Base-by-base conservation (phyloP, 1,140 invertebrate genomes). In the Papilio glaucus region DNA sequence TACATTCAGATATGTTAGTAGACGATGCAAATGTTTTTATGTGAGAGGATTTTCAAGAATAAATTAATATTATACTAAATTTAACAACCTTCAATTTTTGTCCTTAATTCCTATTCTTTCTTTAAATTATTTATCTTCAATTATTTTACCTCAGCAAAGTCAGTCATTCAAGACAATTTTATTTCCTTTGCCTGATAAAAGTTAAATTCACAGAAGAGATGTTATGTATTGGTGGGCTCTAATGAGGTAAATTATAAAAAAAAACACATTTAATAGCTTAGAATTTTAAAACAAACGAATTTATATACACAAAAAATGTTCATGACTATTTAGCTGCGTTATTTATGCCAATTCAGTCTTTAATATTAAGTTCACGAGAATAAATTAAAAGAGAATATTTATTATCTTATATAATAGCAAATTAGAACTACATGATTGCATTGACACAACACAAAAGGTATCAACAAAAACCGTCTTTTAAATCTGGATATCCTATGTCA, bases 381-480 rank as follows among this genome's bases (percentile, higher is more conserved):
- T 75, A 73, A 74, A 78, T 68, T 73, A 71, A 75, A 61, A 65
- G 38, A 62, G 7, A 39, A 41, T 21, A 21, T 65, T 38, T 21
- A 38, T 18, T 10, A 75, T 45, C 38, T 8, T 12, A 53, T 74
- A 69, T 70, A 53, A 76, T 75, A 74, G 41, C 70, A 77, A 73
- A 68, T 74, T 73, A 78, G 42, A 69, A 78, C 81, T 91, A 93
- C 57, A 95, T 95, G 61, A 94, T 95, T 70, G 95, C 96, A 91
- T 96, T 95, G 85, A 33, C 6, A 33, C 6, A 33, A 33, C 6
- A 78, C 94, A 95, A 84, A 93, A 94, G 94, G 93, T 95, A 95
- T 96, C 95, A 96, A 96, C 95, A 96, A 89, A 96, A 95, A 85
- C 94, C 95, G 85, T 96, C 95, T 88, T 96, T 96, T 65, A 95